Evolutionary conservation across 1,140 invertebrate species (phyloP).

Genomic region (Ctenoplectra terminalis): DNA sequence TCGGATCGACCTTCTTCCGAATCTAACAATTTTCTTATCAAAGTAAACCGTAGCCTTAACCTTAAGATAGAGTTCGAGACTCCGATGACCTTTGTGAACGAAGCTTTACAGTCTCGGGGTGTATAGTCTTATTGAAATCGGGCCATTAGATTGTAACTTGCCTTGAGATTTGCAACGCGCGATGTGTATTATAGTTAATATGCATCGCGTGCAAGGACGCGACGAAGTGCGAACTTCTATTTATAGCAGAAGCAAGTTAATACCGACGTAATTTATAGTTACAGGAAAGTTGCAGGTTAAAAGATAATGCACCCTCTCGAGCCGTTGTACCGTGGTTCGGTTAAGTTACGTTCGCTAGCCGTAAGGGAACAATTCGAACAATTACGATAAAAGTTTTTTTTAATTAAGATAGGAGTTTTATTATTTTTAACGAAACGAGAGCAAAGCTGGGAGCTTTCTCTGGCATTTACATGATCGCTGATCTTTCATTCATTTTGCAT

Average conservation of each 20-base stretch:
- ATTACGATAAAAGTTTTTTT: not conserved
- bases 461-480: not conserved
- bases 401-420: not conserved
- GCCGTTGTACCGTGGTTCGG: not conserved
- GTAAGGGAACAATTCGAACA: not conserved
- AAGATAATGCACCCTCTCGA: not conserved
- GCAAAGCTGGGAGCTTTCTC: not conserved
- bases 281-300: not conserved
- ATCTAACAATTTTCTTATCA: not conserved
- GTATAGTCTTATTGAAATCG: conserved; percentile 54
- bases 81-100: not conserved
- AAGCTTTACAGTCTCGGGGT: no score
- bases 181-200: conserved; percentile 36
- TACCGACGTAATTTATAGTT: not conserved
- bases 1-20: no score
- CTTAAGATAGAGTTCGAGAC: not conserved
- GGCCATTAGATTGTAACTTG: conserved; percentile 73
- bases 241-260: not conserved
- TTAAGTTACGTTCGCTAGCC: not conserved
- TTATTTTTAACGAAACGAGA: not conserved
- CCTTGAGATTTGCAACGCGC: conserved; percentile 67
- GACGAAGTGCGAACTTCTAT: conserved; percentile 13
- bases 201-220: conserved; percentile 63
- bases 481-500: not conserved
- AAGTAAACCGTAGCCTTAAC: not conserved